Base-by-base conservation (phyloP, 2,888 invertebrate species). In the Drosophila aldrichi region DNA sequence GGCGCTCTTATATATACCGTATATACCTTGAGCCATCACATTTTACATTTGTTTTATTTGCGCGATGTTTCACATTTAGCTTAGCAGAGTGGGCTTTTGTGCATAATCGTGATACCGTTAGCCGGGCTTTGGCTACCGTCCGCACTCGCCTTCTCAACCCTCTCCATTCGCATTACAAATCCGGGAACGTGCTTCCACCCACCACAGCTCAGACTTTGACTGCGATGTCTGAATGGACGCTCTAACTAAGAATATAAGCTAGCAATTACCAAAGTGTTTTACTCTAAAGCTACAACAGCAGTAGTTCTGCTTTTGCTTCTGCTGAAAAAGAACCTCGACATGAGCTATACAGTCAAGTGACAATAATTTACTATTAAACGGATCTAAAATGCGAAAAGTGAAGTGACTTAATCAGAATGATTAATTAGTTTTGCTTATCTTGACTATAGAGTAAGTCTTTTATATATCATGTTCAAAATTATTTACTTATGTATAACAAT, bases 211-310 rank as follows among this genome's bases (percentile, higher is more conserved):
- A 36, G 56, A 59, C 55, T 63, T 54, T 64, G 61, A 49, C 48
- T 65, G 36, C 57, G 63, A 48, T 56, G 70, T 74, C 81, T 78
- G 72, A 75, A 61, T 59, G 66, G 51, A 57, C 48, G 48, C 63
- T 59, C 38, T 55, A 51, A 60, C 77, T 77, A 63, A 89, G 88
- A 69, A 73, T 64, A 78, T 89, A 83, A 83, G 89, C 89, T 84
- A 82, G 74, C 84, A 84, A 84, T 84, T 84, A 89, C 84, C 79
- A 84, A 88, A 84, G 89, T 84, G 89, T 88, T 89, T 84, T 70
- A 77, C 58, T 81, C 63, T 63, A 73, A 81, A 79, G 82, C 89
- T 65, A 38, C 38, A 51, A 12, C 44, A 46, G 25, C 41, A 18
- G n/a, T 43, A 25, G 32, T 34, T 63, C 18, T 41, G 58, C 32